Conservation (phyloP, 2,888 invertebrate genomes). For the Dynastes hyllus region DNA sequence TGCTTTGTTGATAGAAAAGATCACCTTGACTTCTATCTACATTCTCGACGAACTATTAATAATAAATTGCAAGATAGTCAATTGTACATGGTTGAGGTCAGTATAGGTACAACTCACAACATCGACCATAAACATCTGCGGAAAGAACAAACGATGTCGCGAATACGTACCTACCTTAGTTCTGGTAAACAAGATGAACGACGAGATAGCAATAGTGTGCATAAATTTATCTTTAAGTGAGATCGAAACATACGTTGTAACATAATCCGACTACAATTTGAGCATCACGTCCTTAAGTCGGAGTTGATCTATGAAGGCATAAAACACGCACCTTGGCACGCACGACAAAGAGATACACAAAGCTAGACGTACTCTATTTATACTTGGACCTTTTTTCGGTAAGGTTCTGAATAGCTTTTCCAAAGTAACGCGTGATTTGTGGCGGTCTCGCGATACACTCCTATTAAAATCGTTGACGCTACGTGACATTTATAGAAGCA, state of each 20-base stretch:
- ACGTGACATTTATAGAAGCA: slow-evolving; percentile 10
- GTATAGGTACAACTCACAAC: slow-evolving; percentile 3
- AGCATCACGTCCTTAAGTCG: slow-evolving; percentile 59
- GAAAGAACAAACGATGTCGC: slow-evolving; percentile 19
- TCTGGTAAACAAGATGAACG: slow-evolving; percentile 38
- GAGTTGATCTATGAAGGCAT: slow-evolving; percentile 60
- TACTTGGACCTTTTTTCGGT: background rate
- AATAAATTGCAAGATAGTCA: slow-evolving; percentile 32
- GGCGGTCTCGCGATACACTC: background rate
- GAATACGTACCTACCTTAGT: slow-evolving; percentile 18
- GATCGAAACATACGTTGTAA: slow-evolving; percentile 50
- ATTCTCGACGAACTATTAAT: slow-evolving; percentile 22
- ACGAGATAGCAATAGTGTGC: slow-evolving; percentile 28
- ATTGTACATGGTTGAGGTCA: slow-evolving; percentile 27
- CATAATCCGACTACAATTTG: slow-evolving; percentile 46
- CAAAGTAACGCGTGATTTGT: slow-evolving; percentile 7
- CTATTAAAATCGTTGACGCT: slow-evolving; percentile 3
- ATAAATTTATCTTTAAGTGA: slow-evolving; percentile 50
- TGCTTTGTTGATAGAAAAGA: slow-evolving; percentile 3
- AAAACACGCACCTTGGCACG: slow-evolving; percentile 60
- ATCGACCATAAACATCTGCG: slow-evolving; percentile 29
- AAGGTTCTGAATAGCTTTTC: background rate
- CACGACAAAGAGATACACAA: slow-evolving; percentile 53
- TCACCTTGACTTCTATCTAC: background rate
- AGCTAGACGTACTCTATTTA: slow-evolving; percentile 16